Evolutionary conservation across 2,797 vertebrate genomes (phyloP).

Genomic region (Nothura maculosa): DNA sequence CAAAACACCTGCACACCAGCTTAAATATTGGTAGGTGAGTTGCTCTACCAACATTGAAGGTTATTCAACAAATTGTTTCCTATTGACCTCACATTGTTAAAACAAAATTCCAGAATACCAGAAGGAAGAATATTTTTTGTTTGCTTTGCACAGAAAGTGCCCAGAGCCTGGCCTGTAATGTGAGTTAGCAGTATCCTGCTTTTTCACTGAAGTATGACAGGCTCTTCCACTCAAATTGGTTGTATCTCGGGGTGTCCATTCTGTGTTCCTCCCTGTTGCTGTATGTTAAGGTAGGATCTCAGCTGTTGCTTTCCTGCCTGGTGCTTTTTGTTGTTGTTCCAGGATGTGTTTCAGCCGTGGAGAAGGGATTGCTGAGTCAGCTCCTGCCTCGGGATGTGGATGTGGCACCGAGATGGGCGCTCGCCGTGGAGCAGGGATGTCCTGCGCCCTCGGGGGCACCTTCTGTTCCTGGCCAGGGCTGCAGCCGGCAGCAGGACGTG

Average conservation of each 20-base stretch:
- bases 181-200: neutral
- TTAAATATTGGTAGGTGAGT: neutral
- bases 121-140: neutral
- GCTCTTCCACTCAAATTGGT: neutral
- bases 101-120: neutral
- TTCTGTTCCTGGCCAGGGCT: no score
- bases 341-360: fast-evolving
- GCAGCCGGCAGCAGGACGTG: neutral
- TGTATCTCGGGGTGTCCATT: fast-evolving
- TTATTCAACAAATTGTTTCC: neutral
- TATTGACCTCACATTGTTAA: neutral
- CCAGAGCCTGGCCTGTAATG: neutral
- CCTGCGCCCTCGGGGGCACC: neutral
- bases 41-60: neutral
- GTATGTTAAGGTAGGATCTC: neutral
- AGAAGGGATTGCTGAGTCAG: fast-evolving
- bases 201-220: neutral
- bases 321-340: no score
- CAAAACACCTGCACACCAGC: neutral
- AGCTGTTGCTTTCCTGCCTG: neutral
- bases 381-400: neutral
- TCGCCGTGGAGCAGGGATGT: neutral
- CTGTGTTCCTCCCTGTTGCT: neutral
- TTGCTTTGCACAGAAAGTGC: neutral
- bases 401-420: neutral